Base-by-base conservation (phyloP, 92 coral and sea anemone genomes). In the Paragorgia papillata region DNA sequence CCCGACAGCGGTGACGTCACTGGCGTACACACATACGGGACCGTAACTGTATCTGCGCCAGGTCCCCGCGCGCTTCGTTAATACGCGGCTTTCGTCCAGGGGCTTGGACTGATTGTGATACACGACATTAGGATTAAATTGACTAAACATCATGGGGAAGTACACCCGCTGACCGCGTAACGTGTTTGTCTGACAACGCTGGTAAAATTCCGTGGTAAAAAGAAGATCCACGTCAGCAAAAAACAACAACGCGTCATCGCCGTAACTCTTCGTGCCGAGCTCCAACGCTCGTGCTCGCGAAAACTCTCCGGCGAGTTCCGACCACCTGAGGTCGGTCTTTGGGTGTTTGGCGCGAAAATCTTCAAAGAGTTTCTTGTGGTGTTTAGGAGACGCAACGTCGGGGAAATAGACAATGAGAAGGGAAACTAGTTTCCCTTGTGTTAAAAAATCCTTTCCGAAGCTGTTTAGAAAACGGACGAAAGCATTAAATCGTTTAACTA, bases 21-120 rank as follows among this genome's bases (percentile, higher is more conserved):
- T 85, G 58, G 90, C 86, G 46, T 95, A 91, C 82, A 87, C 88
- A 51, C 92, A 81, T 27, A 87, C 99, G 53, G 92, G 92, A 30
- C 99, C 99, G 60, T 85, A 95, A 1, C 95, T 96, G 75, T 95
- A 95, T 13, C 88, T 85, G 19, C 99, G 74, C 99, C 99, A 95
- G 69, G 91, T 89, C 1, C 99, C 99, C 12, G 95, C 92, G 34
- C 90, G 87, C 79, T 80, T 95, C 62, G 73, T 82, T 66, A 91
- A 53, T 60, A 50, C 29, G 57, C 60, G 70, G 32, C 74, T 44
- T 27, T 76, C 66, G 1, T 33, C 33, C 25, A 51, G 49, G 9
- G 80, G 83, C 31, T 56, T 68, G 25, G 81, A 40, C 3, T 56
- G 80, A 30, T 81, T 75, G 28, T 87, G 49, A 62, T 95, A 91